Evolutionary conservation across 2,113 vertebrate species (phyloP), one percentile per base, ranked within the genome.

Genomic region (Festucalex cinctus): DNA sequence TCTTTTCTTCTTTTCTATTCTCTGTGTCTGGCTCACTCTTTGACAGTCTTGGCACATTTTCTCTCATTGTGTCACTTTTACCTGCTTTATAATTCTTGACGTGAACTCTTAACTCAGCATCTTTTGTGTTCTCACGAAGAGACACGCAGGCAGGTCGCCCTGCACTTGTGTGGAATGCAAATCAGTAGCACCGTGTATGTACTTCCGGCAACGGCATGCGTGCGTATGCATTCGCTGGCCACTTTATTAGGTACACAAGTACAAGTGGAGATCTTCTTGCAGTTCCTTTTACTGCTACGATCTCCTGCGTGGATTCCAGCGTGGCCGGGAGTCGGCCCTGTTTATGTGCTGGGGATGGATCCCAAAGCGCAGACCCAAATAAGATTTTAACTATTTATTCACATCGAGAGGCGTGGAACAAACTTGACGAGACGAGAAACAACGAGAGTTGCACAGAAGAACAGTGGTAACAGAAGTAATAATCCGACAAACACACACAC

Each of bases 31-130:
- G 10, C 51, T 57, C 8, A 12, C 26, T 51, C 20, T 32, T 16
- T 57, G 22, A 43, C 37, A 43, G 39, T 26, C n/a, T 20, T 17
- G 7, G 14, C 22, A 7, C 60, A 35, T 44, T 62, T 26, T 22
- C 16, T 26, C n/a, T 19, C 49, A 39, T 17, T 54, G 28, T 59
- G 56, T 46, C 44, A n/a, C 26, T 58, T 69, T 70, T 58, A 75
- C 69, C 73, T 80, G 53, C 77, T 80, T 83, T 69, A 71, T 79
- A 41, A 73, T 71, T 74, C 80, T 67, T 71, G 69, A 69, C 74
- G 54, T 78, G 80, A 70, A 76, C 61, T 73, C 49, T 69, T 37
- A 61, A 62, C 73, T 86, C 80, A 85, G 80, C 82, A 82, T 73
- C 54, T 79, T 58, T 36, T 74, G 59, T 70, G 51, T 65, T 78